These are phyloP conservation scores for rat (Rattus norvegicus) DNA, from an alignment of 2,113 vertebrate genomes.

Conservation along the genomic window DNA sequence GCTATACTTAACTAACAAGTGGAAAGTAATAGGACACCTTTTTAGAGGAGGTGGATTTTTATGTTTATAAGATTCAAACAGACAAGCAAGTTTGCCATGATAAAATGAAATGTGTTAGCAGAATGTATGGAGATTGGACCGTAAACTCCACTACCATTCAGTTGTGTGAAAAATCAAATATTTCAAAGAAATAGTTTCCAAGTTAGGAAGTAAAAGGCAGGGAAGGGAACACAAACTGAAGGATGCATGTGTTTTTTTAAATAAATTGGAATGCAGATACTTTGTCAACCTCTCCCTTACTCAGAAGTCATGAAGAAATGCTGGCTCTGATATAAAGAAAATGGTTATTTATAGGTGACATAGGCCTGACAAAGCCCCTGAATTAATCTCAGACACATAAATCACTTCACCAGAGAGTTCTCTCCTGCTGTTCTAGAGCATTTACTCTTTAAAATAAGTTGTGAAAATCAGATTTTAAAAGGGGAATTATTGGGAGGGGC, in stretches of 20 bases:
- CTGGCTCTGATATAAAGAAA: background rate
- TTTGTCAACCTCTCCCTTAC: background rate
- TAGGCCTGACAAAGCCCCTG: background rate
- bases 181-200: background rate
- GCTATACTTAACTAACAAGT: background rate
- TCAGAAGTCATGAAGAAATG: constrained; percentile 24
- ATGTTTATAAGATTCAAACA: constrained; percentile 5
- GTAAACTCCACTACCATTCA: background rate
- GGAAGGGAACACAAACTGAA: constrained; percentile 30
- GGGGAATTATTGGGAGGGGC: too few relatives aligned
- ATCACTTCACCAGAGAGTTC: background rate
- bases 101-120: background rate
- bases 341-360: background rate
- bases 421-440: background rate
- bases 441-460: background rate
- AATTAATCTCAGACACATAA: background rate
- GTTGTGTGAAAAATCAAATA: background rate
- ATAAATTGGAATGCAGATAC: background rate
- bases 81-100: background rate
- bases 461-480: background rate
- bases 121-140: background rate
- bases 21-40: background rate
- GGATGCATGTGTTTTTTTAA: background rate
- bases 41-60: constrained; percentile 9
- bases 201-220: background rate